Conservation (phyloP, 2,888 invertebrate genomes). For the Ochropleura plecta region DNA sequence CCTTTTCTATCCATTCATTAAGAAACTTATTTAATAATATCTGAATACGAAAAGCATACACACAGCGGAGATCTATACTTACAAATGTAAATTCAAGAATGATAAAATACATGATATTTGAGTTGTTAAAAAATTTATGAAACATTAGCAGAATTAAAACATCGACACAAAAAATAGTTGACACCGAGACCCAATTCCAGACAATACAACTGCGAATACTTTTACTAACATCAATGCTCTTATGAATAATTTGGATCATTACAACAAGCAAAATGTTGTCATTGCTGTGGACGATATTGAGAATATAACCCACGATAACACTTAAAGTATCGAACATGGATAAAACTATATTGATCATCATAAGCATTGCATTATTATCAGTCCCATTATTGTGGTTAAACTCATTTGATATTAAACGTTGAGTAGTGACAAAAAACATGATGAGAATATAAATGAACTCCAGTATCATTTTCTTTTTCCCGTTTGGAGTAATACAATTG, state of each 20-base stretch:
- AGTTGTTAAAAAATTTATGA: not conserved
- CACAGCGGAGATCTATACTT: not conserved
- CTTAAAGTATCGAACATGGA: not conserved
- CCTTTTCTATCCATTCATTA: too few species aligned
- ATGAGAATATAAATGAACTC: not conserved
- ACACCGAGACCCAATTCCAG: conserved; percentile 42
- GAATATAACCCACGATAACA: not conserved
- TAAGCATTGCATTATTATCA: not conserved
- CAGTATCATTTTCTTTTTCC: not conserved
- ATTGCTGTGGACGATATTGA: conserved; percentile 1
- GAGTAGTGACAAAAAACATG: not conserved
- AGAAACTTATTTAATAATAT: conserved; percentile 9
- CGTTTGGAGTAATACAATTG: conserved; percentile 24
- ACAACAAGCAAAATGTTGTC: conserved; percentile 36
- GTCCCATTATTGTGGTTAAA: not conserved
- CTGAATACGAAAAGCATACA: not conserved
- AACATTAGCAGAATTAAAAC: not conserved
- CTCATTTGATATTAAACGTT: not conserved
- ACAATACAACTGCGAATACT: conserved; percentile 14
- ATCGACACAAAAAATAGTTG: not conserved
- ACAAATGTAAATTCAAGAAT: not conserved
- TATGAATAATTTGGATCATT: conserved; percentile 43
- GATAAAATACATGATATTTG: not conserved
- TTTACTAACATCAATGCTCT: conserved; percentile 18
- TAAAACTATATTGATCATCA: not conserved